These are phyloP conservation scores for Tanytarsus gracilentus DNA, from an alignment of 2,888 invertebrate species.

Conservation along the genomic window DNA sequence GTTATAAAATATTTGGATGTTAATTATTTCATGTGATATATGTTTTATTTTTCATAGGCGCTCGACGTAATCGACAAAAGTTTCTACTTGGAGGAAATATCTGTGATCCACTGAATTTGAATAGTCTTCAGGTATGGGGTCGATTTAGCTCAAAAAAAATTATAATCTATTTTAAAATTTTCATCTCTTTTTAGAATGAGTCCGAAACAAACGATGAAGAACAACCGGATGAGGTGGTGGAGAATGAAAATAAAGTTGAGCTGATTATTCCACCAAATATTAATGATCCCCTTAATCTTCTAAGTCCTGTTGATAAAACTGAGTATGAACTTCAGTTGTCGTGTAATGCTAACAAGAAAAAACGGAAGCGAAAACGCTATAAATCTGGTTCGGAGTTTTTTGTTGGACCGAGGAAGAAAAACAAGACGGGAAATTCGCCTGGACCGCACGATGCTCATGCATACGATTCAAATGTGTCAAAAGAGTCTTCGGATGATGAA, in stretches of 20 bases:
- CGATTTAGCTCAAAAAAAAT: background rate
- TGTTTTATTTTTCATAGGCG: background rate
- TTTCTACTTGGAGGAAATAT: conserved; percentile 92
- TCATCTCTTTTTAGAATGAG: conserved; percentile 11
- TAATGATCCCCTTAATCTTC: conserved; percentile 80
- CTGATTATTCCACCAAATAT: conserved; percentile 89
- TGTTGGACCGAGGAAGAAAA: conserved; percentile 36
- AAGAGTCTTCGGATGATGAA: conserved; percentile 38
- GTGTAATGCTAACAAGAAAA: conserved; percentile 51
- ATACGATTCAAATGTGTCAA: conserved; percentile 39
- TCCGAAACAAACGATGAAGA: conserved; percentile 15
- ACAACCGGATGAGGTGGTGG: background rate
- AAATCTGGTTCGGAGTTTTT: conserved; percentile 29
- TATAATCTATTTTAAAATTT: background rate
- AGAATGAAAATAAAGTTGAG: conserved; percentile 57
- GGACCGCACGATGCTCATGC: conserved; percentile 32
- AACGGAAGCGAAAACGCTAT: conserved; percentile 45
- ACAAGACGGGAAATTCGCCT: conserved; percentile 32
- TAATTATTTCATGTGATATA: background rate
- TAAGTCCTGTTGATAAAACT: conserved; percentile 67
- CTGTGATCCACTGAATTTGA: conserved; percentile 87
- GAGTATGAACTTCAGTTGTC: conserved; percentile 73
- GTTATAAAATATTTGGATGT: background rate
- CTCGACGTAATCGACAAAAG: conserved; percentile 5
- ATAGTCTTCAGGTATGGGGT: conserved; percentile 65